These are phyloP conservation scores for Rotaria socialis DNA, from an alignment of 2,888 invertebrate genomes.

Conservation along the genomic window DNA sequence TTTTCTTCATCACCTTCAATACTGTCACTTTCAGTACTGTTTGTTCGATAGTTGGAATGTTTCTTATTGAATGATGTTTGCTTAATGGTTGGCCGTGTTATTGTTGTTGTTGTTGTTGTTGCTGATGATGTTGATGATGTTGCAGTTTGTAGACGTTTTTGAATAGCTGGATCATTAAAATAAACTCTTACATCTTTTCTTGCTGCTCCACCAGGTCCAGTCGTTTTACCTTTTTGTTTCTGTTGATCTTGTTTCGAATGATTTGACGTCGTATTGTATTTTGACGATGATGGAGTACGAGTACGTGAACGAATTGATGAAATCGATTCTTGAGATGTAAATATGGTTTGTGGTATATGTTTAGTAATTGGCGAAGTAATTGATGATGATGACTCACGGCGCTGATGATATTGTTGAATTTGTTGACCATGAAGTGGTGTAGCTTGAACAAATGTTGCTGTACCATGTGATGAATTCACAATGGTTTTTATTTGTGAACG, in stretches of 20 bases:
- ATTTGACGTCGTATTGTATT: background rate
- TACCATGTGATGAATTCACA: conserved; percentile 16
- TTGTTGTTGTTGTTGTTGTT: too few species aligned
- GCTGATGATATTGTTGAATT: conserved; percentile 1
- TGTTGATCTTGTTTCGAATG: background rate
- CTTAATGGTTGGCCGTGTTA: background rate
- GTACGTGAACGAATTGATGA: background rate
- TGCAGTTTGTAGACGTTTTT: background rate
- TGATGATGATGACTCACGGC: background rate
- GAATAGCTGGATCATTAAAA: conserved; percentile 23
- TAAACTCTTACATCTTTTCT: background rate
- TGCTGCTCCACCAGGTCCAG: background rate
- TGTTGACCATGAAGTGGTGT: background rate
- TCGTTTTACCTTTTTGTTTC: background rate
- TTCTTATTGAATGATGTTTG: background rate
- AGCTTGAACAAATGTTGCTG: background rate
- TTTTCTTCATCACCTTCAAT: background rate
- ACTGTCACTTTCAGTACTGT: conserved; percentile 31
- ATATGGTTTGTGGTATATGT: background rate
- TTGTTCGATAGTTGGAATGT: background rate
- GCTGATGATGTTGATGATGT: background rate
- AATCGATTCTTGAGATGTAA: background rate
- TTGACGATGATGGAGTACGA: background rate
- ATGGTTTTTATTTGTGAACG: background rate
- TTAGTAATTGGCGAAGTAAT: background rate